Conservation (phyloP, 2,888 invertebrate species). For the Megaustenia siamemsis region DNA sequence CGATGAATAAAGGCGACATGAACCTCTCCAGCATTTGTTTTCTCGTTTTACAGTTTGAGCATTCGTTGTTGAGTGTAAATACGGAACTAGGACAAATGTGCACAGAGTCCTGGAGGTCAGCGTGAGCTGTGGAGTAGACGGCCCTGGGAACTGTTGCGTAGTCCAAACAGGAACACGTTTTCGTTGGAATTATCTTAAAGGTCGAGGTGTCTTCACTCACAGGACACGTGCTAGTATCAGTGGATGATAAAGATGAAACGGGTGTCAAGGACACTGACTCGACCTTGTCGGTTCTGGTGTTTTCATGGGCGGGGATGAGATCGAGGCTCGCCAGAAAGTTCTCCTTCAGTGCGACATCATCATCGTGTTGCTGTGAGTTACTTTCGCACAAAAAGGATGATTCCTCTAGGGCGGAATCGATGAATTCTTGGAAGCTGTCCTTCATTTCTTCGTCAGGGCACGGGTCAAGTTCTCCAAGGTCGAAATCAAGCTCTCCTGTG, state of each 20-base stretch:
- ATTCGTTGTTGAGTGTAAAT: neutral
- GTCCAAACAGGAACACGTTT: constrained; percentile 23
- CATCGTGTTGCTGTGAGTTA: neutral
- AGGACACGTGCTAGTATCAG: neutral
- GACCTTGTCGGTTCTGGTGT: too few species aligned
- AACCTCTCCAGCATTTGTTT: neutral
- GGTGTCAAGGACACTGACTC: neutral
- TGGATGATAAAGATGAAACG: neutral
- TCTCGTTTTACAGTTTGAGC: neutral
- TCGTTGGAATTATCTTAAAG: constrained; percentile 3
- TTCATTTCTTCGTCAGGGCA: constrained; percentile 7
- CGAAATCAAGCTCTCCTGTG: constrained; percentile 33
- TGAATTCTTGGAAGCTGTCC: constrained; percentile 32
- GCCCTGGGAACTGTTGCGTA: neutral
- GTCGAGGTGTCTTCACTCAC: neutral
- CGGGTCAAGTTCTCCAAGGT: constrained; percentile 31
- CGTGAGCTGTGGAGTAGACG: constrained; percentile 22
- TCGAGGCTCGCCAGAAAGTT: neutral
- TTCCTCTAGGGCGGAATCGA: constrained; percentile 23
- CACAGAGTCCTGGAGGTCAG: neutral
- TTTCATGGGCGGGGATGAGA: neutral
- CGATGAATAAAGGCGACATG: constrained; percentile 17
- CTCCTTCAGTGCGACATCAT: neutral
- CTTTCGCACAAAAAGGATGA: neutral
- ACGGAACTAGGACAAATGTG: neutral